These are phyloP conservation scores for Channa striata DNA, from an alignment of 2,797 vertebrate species.

Conservation along the genomic window DNA sequence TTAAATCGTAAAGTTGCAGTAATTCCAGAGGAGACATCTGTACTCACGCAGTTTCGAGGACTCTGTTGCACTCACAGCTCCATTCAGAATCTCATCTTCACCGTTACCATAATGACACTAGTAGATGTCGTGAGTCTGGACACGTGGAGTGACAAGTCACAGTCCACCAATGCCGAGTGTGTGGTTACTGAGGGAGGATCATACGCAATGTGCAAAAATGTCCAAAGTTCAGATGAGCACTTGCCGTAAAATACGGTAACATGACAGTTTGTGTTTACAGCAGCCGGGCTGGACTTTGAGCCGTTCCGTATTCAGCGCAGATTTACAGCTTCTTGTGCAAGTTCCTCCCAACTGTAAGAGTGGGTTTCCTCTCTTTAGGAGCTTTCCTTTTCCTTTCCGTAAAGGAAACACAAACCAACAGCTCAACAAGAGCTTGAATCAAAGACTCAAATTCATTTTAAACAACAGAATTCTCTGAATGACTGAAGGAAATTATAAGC, in stretches of 20 bases:
- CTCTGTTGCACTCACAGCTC: not conserved
- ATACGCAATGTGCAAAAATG: too few relatives aligned
- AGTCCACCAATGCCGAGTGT: not conserved
- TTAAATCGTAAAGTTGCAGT: too few relatives aligned
- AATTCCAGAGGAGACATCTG: not conserved
- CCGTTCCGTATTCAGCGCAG: not conserved
- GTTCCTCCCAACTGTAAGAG: not conserved
- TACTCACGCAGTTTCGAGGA: slow-evolving; percentile 22
- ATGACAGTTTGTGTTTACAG: not conserved
- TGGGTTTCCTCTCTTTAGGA: not conserved
- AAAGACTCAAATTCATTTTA: not conserved
- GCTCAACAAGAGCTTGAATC: not conserved
- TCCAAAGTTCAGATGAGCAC: too few relatives aligned
- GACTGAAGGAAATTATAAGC: not conserved
- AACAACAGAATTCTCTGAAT: too few relatives aligned
- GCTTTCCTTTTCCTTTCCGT: slow-evolving; percentile 13
- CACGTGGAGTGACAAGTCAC: not conserved
- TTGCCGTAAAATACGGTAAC: slow-evolving; percentile 19
- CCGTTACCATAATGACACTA: slow-evolving; percentile 21
- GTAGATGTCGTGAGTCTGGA: not conserved
- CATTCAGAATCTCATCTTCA: not conserved
- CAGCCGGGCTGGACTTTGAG: slow-evolving; percentile 36
- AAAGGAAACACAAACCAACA: slow-evolving; percentile 3
- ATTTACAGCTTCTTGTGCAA: slow-evolving; percentile 27
- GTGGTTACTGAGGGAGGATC: too few relatives aligned